Base-by-base conservation (phyloP, 2,113 vertebrate species). In the Callospermophilus lateralis region DNA sequence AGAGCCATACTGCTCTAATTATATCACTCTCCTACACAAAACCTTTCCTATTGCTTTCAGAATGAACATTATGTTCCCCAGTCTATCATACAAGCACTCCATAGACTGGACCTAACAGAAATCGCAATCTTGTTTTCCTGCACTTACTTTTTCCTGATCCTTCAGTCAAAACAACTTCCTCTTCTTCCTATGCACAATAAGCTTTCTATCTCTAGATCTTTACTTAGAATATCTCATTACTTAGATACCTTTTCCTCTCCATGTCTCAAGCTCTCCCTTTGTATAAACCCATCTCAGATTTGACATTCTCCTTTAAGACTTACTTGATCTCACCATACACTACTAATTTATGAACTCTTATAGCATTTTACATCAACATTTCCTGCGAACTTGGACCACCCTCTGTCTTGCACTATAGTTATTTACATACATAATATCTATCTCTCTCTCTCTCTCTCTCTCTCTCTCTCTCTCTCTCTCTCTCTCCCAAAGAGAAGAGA, bases 161-260 rank as follows among this genome's bases (percentile, higher is more conserved):
- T 83, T 92, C 28, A 8, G 24, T 80, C 37, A 84, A 94, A 84
- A 93, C 53, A 78, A 32, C 13, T 89, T 78, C 73, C 65, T 76
- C 39, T 90, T 76, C 22, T 67, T 37, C 78, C 74, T n/a, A 48
- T 55, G 55, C 4, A 74, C 12, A 63, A 39, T 20, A 87, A 87
- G 79, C 6, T 70, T 84, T 81, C 39, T 34, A 70, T n/a, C 22
- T 30, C 79, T 37, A 88, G 51, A 48, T 32, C 8, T 83, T 73
- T 83, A 39, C 22, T 65, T 92, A 77, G 8, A 63, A 83, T 45
- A 77, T 11, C 32, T 3, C 19, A 24, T 68, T 78, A 70, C 28
- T 77, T 30, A 77, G n/a, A 74, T 28, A 39, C 42, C 48, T 93
- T 63, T 95, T 76, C 68, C 34, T 89, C 20, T 74, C 32, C 17